Percentiles rank a stretch among this genome's conserved stretches.
Conservation (phyloP, 92 coral and sea anemone genomes). For the Galaxea fascicularis region DNA sequence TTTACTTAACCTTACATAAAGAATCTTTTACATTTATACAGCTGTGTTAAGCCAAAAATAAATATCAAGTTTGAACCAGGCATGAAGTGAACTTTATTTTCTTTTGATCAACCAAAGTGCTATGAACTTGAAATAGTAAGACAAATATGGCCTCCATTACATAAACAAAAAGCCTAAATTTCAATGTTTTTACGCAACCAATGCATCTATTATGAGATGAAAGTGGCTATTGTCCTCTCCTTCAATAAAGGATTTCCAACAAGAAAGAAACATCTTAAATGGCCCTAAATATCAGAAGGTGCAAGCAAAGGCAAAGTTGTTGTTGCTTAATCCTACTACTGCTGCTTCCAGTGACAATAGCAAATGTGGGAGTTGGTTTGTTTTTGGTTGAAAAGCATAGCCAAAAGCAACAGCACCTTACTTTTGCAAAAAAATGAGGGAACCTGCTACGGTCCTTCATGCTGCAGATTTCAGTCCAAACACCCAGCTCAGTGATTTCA, state of each 20-base stretch:
- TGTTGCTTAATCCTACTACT: not conserved
- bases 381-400: conserved; percentile 53
- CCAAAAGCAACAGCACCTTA: not conserved
- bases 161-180: not conserved
- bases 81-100: conserved; percentile 12
- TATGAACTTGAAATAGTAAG: conserved; percentile 1
- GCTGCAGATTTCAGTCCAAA: conserved; percentile 1
- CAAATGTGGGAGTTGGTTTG: conserved; percentile 33
- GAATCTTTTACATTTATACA: not conserved
- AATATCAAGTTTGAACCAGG: not conserved
- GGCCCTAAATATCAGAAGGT: conserved; percentile 20
- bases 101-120: not conserved
- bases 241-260: no score
- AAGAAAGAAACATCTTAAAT: no score
- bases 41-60: conserved; percentile 6
- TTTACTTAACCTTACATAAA: not conserved
- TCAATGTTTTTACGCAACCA: no score
- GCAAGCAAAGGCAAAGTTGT: conserved; percentile 32
- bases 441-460: conserved; percentile 48
- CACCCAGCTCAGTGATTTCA: conserved; percentile 28
- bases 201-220: no score
- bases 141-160: conserved; percentile 7
- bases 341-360: not conserved
- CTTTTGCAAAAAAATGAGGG: conserved; percentile 60
- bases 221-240: no score